phyloP scores from a whole-genome alignment of 2,113 vertebrate species.

The Bungarus multicinctus region DNA sequence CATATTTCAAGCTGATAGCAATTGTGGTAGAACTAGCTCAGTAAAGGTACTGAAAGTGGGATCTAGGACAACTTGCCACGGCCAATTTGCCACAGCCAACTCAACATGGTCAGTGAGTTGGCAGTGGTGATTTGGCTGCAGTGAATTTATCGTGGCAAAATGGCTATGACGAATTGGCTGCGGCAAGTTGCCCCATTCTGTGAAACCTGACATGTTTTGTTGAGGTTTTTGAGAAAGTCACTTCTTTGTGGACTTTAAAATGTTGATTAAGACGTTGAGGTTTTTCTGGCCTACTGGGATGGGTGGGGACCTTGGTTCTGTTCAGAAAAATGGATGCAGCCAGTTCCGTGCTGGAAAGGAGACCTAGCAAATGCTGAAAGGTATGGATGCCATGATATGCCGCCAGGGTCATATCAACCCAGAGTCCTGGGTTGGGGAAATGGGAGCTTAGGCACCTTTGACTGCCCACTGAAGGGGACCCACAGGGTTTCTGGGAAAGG shows the following conservation, averaged over 20 bases:
- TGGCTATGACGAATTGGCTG: no score
- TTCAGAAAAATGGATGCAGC: neutral
- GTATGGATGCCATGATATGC: neutral
- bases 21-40: neutral
- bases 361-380: neutral
- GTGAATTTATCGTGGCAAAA: neutral
- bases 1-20: neutral
- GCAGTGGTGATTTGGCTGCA: accelerated
- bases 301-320: neutral
- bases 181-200: neutral
- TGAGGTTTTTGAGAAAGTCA: neutral
- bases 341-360: neutral
- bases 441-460: neutral
- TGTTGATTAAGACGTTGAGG: neutral
- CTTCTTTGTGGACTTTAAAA: neutral
- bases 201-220: neutral
- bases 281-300: neutral
- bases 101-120: no score
- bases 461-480: neutral
- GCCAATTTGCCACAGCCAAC: no score
- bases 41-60: neutral
- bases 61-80: no score
- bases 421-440: neutral
- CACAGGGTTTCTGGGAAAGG: neutral
- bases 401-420: no score